Evolutionary conservation across 92 coral and sea anemone genomes (phyloP), one percentile per base, ranked within the genome.

Genomic region (Zoanthus gigantus): DNA sequence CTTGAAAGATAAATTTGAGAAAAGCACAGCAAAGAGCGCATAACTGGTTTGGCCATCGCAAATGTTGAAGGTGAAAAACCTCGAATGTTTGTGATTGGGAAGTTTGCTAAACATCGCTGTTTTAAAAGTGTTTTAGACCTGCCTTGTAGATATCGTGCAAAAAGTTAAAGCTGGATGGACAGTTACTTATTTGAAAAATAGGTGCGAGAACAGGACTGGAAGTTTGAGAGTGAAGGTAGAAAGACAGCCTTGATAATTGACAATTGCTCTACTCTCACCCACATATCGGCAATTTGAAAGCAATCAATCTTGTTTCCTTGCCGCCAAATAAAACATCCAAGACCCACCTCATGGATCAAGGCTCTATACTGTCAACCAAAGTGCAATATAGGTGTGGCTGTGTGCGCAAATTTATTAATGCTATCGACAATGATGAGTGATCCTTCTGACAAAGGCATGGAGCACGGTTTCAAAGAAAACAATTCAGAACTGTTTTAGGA

Each of bases 401-500:
- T 87, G 86, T 78, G 15, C 66, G 90, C 30, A 37, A 63, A 61
- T 87, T 65, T 78, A 87, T 78, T n/a, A 48, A 77, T 16, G 86
- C 86, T 42, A 28, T 77, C 47, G 58, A 78, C 16, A 76, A 77
- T 77, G 66, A 74, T 18, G 77, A 28, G 89, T 88, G 86, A n/a
- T 0, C 29, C 52, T 67, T 50, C 86, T 88, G 18, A 50, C 86
- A 3, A 65, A 34, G 45, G 86, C 90, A 7, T 88, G 90, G 90
- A 29, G 53, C 74, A 79, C 11, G 42, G 86, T 79, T 7, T 37
- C 90, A 9, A 32, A 53, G 71, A 81, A 88, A 45, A 67, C 90
- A 68, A 77, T 88, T 17, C 86, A 23, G 71, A 88, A 79, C 72
- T 88, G 90, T 84, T 87, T 87, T 74, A 63, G 71, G 67, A 87